Base-by-base conservation (phyloP, 2,888 invertebrate species). In the Hylaea fasciaria region DNA sequence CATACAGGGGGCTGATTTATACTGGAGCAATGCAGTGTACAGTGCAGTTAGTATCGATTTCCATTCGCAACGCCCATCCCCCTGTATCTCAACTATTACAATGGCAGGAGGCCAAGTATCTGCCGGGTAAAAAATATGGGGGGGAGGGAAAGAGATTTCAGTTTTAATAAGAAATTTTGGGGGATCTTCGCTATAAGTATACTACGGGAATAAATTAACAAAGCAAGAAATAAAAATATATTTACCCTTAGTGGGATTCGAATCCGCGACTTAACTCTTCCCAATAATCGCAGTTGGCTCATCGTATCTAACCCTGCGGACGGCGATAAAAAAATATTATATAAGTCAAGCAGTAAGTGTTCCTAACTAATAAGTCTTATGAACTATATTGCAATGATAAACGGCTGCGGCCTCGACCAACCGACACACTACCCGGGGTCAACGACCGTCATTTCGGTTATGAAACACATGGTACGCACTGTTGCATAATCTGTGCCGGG, bases 31-130 rank as follows among this genome's bases (percentile, higher is more conserved):
- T 92, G 92, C 92, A 91, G 89, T 87, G 85, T 89, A 89, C 86
- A 87, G 86, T 92, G 92, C 91, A 92, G 90, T 92, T 91, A 89
- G 91, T 92, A 93, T 92, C 91, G 92, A 92, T 92, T 92, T 91
- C 92, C 89, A 91, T 89, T 89, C 81, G 83, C 80, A 81, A 83
- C 83, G 82, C 84, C 87, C 87, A 82, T 81, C 66, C 81, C 77
- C 79, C 78, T 78, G 81, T 81, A 85, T 86, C 85, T 86, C 86
- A 86, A 86, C 88, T 87, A 82, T 76, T 75, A 77, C 80, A 82
- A 87, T 90, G 91, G 90, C 90, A 85, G 77, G 81, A 84, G 76
- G 89, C 90, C 91, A 91, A 89, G 81, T 78, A 77, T 76, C 76
- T 70, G 73, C 64, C 73, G 71, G 73, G 8, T 32, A 79, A 80